Conservation (phyloP, 1,140 invertebrate genomes). For the Oryctes rhinoceros region DNA sequence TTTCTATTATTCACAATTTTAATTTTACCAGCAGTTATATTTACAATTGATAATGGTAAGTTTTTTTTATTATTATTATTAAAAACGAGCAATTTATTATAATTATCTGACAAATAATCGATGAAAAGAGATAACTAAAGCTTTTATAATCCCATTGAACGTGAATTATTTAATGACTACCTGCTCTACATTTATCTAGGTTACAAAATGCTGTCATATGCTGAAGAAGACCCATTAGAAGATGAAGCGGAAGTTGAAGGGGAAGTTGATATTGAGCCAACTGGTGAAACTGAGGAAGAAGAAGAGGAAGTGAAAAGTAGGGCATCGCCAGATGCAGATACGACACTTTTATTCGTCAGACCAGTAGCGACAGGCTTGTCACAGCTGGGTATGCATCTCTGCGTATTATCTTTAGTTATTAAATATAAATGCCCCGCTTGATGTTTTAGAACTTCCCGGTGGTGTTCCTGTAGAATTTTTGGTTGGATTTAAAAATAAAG, state of each 20-base stretch:
- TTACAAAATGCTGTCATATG: slow-evolving; percentile 68
- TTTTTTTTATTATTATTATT: slow-evolving; percentile 47
- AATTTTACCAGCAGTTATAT: slow-evolving; percentile 66
- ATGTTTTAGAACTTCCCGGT: slow-evolving; percentile 84
- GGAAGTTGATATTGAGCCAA: slow-evolving; percentile 69
- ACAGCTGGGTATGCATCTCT: slow-evolving; percentile 65
- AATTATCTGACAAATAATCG: slow-evolving; percentile 32
- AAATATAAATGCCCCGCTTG: not conserved
- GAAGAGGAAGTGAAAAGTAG: slow-evolving; percentile 74
- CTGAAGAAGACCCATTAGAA: slow-evolving; percentile 79
- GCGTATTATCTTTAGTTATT: no score
- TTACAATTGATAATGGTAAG: slow-evolving; percentile 68
- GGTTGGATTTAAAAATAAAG: slow-evolving; percentile 96
- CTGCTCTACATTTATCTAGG: slow-evolving; percentile 59
- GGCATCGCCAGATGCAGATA: slow-evolving; percentile 92
- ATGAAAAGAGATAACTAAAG: no score
- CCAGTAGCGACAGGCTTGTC: slow-evolving; percentile 71
- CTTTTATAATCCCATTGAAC: no score
- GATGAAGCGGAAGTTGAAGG: slow-evolving; percentile 78
- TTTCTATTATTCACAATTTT: slow-evolving; percentile 66
- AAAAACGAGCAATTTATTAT: not conserved
- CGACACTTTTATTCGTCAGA: slow-evolving; percentile 91
- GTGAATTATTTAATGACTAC: slow-evolving; percentile 25
- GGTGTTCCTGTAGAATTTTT: slow-evolving; percentile 93
- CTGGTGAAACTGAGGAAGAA: slow-evolving; percentile 71